These are phyloP conservation scores for Oxytorus armatus DNA, from an alignment of 2,888 invertebrate species.

Conservation along the genomic window DNA sequence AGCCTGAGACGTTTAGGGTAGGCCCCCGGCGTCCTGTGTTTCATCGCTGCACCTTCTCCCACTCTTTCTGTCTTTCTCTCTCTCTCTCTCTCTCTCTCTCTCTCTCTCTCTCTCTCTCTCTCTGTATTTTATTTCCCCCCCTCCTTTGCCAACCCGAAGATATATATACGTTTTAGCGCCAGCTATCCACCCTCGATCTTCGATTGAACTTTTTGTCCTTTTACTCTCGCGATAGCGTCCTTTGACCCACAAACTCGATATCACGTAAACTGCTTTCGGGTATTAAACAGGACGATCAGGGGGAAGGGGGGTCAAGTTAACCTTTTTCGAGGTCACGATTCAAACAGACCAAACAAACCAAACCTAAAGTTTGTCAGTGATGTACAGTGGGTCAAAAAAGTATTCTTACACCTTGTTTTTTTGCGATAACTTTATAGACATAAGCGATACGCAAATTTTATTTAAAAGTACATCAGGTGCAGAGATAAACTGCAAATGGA, in stretches of 20 bases:
- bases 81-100: neutral
- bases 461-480: too few relatives aligned
- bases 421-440: too few relatives aligned
- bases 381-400: too few relatives aligned
- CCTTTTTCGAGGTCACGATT: neutral
- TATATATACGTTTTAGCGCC: neutral
- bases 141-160: constrained; percentile 25
- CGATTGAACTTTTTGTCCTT: neutral
- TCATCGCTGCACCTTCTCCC: too few relatives aligned
- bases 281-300: too few relatives aligned
- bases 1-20: constrained; percentile 54
- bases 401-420: too few relatives aligned
- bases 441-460: too few relatives aligned
- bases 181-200: neutral
- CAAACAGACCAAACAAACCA: too few relatives aligned
- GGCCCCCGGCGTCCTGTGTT: constrained; percentile 22
- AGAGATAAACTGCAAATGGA: too few relatives aligned
- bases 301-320: neutral
- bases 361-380: too few relatives aligned
- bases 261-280: neutral
- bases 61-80: neutral
- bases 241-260: neutral
- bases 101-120: neutral
- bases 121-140: constrained; percentile 6
- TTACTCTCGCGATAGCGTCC: neutral